These are phyloP conservation scores for Dysmachus trigonus DNA, from an alignment of 2,888 invertebrate genomes.

Conservation along the genomic window DNA sequence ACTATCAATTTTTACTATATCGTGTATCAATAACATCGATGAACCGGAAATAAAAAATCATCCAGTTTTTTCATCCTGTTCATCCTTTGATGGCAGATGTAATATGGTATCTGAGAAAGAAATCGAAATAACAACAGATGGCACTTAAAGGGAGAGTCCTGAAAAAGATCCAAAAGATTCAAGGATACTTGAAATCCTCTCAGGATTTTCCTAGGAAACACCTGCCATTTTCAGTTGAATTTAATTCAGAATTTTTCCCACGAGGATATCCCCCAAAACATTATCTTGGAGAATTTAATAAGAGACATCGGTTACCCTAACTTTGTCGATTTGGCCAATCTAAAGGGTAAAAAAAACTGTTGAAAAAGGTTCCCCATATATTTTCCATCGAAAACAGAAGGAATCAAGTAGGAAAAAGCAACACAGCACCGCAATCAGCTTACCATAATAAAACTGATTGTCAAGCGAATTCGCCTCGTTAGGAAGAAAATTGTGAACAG, in stretches of 20 bases:
- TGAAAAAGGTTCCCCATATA: background rate
- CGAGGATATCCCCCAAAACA: background rate
- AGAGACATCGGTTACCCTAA: background rate
- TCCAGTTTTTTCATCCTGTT: background rate
- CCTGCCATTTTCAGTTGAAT: slow-evolving; percentile 11
- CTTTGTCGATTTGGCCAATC: background rate
- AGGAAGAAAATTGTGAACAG: background rate
- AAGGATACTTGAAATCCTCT: background rate
- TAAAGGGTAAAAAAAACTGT: background rate
- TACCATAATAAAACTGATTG: background rate
- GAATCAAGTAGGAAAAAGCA: background rate
- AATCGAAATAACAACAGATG: background rate
- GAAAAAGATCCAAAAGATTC: background rate
- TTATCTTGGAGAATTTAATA: background rate
- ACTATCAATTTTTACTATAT: background rate
- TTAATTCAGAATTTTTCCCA: background rate
- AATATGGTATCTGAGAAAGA: background rate
- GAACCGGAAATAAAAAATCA: background rate
- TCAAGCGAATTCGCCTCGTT: background rate
- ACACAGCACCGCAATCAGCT: background rate
- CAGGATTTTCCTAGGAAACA: background rate
- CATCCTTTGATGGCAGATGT: background rate
- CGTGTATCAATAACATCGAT: background rate
- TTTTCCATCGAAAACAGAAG: background rate
- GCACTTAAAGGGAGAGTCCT: background rate